These are phyloP conservation scores for Thalassaphorura encarpata DNA, from an alignment of 1,140 invertebrate genomes.

Conservation along the genomic window DNA sequence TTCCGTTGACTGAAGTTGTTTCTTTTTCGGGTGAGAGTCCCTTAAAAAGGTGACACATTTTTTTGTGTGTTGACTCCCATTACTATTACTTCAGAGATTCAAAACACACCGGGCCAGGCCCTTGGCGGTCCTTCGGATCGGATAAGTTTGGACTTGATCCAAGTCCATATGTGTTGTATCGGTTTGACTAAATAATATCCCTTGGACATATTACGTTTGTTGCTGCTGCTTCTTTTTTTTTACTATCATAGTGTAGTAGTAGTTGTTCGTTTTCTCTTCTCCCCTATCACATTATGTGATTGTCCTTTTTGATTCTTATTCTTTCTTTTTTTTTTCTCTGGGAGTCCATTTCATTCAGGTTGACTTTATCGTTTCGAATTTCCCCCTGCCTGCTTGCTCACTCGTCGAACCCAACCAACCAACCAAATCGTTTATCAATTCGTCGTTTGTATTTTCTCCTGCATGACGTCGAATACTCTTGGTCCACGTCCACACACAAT, in stretches of 20 bases:
- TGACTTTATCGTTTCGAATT: background rate
- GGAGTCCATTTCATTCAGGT: background rate
- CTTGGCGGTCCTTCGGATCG: background rate
- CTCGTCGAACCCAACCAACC: background rate
- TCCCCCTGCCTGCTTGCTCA: background rate
- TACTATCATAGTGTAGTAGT: background rate
- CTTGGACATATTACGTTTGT: background rate
- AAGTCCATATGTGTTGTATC: background rate
- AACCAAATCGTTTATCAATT: constrained; percentile 32
- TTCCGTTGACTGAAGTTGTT: constrained; percentile 29
- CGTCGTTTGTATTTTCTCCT: constrained; percentile 21
- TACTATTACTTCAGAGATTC: background rate
- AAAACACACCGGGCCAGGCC: background rate
- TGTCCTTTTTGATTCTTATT: background rate
- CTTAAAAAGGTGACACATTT: constrained; percentile 29
- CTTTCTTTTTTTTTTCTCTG: background rate
- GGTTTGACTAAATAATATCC: background rate
- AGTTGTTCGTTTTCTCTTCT: background rate
- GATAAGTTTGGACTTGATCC: background rate
- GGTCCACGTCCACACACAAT: constrained; percentile 12
- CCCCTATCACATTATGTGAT: background rate
- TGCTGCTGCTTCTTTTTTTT: background rate
- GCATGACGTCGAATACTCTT: background rate
- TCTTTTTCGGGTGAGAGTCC: constrained; percentile 10
- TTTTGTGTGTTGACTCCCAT: constrained; percentile 7